Base-by-base conservation (phyloP, 2,113 vertebrate genomes). In the Edolisoma coerulescens region DNA sequence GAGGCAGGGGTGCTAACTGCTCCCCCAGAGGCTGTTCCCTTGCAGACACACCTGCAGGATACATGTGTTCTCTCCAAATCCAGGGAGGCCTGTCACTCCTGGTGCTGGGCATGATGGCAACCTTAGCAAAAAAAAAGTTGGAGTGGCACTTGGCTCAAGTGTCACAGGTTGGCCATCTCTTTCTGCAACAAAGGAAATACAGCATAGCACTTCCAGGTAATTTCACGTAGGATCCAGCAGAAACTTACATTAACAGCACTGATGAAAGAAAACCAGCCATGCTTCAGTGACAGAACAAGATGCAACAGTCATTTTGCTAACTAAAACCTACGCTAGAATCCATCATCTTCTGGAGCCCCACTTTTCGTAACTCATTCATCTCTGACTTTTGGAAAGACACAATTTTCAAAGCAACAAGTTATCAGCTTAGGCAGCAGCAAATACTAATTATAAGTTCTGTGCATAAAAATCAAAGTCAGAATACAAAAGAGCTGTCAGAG, bases 371-470 rank as follows among this genome's bases (percentile, higher is more conserved):
- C 11, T 87, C 53, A 30, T 64, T 71, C 47, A 85, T 47, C 57
- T 69, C 65, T 79, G 13, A 54, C n/a, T 71, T 86, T 27, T 73
- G 30, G 33, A 80, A 84, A 93, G 50, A 93, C 53, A 81, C 23
- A 30, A 47, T 84, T 93, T 86, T 81, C 76, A 89, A 93, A 90
- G 65, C 79, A 81, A 93, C 5, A 7, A 35, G 52, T 70, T 60
- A 90, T 4, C 59, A 84, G 71, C 45, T 90, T n/a, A 52, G 64
- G 80, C 87, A 95, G 84, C 82, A 97, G 67, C 59, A 83, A 93
- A 88, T 68, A 89, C n/a, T 53, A 33, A 90, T 39, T 63, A 19
- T 42, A 88, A 81, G 44, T 78, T 68, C 64, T 90, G 64, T 73
- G 49, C 75, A 74, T 61, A 87, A 89, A 92, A 94, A 92, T 53